These are phyloP conservation scores for Peromyscus eremicus DNA, from an alignment of 2,797 vertebrate genomes.

Conservation along the genomic window DNA sequence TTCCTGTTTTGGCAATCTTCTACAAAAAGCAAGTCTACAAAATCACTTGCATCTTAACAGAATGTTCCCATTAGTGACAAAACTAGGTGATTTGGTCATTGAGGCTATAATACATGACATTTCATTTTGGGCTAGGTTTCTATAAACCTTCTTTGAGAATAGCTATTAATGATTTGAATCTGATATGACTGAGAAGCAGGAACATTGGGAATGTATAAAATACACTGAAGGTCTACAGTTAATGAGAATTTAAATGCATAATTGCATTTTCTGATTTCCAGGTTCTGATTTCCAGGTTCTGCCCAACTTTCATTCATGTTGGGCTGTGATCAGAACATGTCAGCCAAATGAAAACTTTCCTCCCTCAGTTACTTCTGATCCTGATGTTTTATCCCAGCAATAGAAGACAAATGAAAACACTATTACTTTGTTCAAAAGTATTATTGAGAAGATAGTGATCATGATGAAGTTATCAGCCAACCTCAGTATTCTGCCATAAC, in stretches of 20 bases:
- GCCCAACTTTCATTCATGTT: background rate
- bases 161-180: slow-evolving; percentile 1
- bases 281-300: no score
- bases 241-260: background rate
- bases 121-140: background rate
- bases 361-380: background rate
- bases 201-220: slow-evolving; percentile 32
- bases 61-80: background rate
- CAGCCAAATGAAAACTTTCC: no score
- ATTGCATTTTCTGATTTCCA: no score
- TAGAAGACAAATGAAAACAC: background rate
- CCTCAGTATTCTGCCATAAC: slow-evolving; percentile 55
- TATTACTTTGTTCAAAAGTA: slow-evolving; percentile 68
- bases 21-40: background rate
- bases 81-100: background rate
- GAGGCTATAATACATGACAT: background rate
- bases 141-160: background rate
- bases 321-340: background rate
- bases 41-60: background rate
- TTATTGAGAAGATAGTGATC: slow-evolving; percentile 78
- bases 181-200: background rate
- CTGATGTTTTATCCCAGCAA: background rate
- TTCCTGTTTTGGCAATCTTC: background rate
- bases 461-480: slow-evolving; percentile 71
- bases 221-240: background rate